Evolutionary conservation across 2,797 vertebrate genomes (phyloP).

Genomic region (Meriones psammophilus): DNA sequence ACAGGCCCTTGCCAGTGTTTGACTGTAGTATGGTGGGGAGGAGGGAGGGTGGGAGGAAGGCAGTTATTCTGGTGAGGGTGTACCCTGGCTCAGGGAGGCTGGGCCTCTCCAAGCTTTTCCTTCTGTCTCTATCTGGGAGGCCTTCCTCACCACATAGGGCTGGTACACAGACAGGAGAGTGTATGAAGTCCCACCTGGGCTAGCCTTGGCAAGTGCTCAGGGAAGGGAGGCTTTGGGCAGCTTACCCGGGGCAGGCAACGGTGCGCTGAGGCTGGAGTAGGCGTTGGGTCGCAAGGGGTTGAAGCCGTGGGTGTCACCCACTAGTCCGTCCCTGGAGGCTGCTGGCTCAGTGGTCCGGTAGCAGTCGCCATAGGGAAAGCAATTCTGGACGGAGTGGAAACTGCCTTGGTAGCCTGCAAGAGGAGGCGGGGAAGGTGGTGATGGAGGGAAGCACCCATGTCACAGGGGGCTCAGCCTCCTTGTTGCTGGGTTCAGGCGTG

Average conservation of each 20-base stretch:
- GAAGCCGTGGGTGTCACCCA: slow-evolving; percentile 93
- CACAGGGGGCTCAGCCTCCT: rapidly evolving
- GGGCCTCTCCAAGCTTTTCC: background rate
- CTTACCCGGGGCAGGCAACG: slow-evolving; percentile 92
- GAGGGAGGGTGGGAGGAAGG: background rate
- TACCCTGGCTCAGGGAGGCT: background rate
- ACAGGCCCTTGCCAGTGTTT: background rate
- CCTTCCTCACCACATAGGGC: background rate
- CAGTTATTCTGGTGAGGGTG: too few relatives aligned
- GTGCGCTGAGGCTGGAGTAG: slow-evolving; percentile 92
- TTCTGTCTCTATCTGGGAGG: background rate
- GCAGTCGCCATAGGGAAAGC: slow-evolving; percentile 96
- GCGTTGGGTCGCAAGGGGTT: slow-evolving; percentile 93
- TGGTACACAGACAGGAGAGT: background rate
- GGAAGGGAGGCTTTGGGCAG: background rate
- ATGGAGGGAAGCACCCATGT: rapidly evolving
- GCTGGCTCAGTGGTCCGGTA: slow-evolving; percentile 94
- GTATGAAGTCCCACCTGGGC: background rate
- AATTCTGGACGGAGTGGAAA: slow-evolving; percentile 94
- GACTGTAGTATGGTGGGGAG: background rate
- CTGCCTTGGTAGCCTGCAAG: slow-evolving; percentile 97
- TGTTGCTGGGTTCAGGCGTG: background rate
- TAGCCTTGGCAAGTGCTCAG: background rate
- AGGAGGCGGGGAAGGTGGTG: background rate
- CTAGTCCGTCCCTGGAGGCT: slow-evolving; percentile 89